These are phyloP conservation scores for Oscheius sp. DNA, from an alignment of 2,888 invertebrate genomes.

Conservation along the genomic window DNA sequence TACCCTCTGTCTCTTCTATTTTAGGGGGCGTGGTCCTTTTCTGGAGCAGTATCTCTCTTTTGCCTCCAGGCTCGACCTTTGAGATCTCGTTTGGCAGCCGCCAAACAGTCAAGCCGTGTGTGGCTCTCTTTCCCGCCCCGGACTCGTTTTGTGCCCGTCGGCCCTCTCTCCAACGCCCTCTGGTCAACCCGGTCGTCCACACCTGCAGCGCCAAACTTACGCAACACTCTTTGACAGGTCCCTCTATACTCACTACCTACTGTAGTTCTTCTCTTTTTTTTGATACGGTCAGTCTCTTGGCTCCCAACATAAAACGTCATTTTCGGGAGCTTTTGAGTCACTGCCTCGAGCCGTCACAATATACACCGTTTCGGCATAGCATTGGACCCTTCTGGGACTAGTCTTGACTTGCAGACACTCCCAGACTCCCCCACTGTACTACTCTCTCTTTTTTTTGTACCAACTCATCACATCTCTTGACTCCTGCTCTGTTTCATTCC, in stretches of 20 bases:
- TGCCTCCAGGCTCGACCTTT: neutral
- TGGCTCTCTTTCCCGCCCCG: slow-evolving; percentile 21
- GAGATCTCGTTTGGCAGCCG: slow-evolving; percentile 25
- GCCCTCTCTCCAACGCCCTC: slow-evolving; percentile 20
- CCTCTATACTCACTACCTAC: neutral
- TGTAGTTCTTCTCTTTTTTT: slow-evolving; percentile 7
- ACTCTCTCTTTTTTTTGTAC: neutral
- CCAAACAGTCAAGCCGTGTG: slow-evolving; percentile 15
- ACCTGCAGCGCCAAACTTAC: slow-evolving; percentile 20
- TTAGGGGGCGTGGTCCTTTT: slow-evolving; percentile 22
- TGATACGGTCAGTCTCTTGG: neutral
- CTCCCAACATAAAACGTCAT: neutral
- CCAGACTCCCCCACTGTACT: neutral
- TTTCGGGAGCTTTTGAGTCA: slow-evolving; percentile 18
- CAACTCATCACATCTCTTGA: slow-evolving; percentile 14
- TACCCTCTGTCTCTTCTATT: neutral
- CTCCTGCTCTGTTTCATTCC: neutral
- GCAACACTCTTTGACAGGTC: slow-evolving; percentile 30
- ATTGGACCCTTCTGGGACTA: neutral
- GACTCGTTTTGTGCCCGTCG: slow-evolving; percentile 35
- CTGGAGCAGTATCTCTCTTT: neutral
- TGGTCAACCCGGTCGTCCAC: slow-evolving; percentile 30
- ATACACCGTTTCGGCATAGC: slow-evolving; percentile 18
- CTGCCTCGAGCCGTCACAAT: slow-evolving; percentile 21
- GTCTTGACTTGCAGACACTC: neutral